Evolutionary conservation across 2,797 vertebrate genomes (phyloP), one percentile per base, ranked within the genome.

Genomic region (Neosilurus mollespiculum): DNA sequence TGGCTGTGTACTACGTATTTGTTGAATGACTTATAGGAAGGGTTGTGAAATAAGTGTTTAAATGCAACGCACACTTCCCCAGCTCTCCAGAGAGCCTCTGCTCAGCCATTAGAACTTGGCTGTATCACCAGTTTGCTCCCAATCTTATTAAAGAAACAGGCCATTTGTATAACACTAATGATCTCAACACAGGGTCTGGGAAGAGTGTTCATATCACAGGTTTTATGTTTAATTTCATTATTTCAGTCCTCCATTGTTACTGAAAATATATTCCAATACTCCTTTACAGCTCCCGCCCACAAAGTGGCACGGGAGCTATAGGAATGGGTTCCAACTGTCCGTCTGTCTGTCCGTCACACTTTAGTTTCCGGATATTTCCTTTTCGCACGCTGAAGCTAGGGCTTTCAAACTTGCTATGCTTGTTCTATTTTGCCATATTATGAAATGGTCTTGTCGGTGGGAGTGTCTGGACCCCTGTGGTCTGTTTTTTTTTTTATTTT

Each of bases 131-230:
- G 37, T 83, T 85, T 59, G 51, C 78, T 69, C 69, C 49, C 37
- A 26, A 67, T 64, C 78, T 83, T 83, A 87, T 83, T 81, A 85
- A 81, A 78, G 43, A 71, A 81, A 80, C 43, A 37, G 70, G 24
- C 53, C 84, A 78, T 86, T 88, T 81, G 75, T 81, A 86, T 62
- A 80, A 15, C 62, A 9, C 65, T 82, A 85, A 88, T 80, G 81
- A 82, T 66, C 71, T 64, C 61, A 56, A 56, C 81, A 79, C 65
- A 30, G 49, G 49, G 22, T 51, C 20, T 51, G 59, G 53, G 16
- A 80, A 70, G 64, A 61, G 62, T 53, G 26, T 56, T 37, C 24
- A 54, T 43, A 11, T 78, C 72, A 7, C 22, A 49, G 22, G 53
- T 51, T 67, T 49, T 61, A 61, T 54, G 20, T 54, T 49, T 12